These are phyloP conservation scores for Solen grandis DNA, from an alignment of 1,140 invertebrate genomes.

Conservation along the genomic window DNA sequence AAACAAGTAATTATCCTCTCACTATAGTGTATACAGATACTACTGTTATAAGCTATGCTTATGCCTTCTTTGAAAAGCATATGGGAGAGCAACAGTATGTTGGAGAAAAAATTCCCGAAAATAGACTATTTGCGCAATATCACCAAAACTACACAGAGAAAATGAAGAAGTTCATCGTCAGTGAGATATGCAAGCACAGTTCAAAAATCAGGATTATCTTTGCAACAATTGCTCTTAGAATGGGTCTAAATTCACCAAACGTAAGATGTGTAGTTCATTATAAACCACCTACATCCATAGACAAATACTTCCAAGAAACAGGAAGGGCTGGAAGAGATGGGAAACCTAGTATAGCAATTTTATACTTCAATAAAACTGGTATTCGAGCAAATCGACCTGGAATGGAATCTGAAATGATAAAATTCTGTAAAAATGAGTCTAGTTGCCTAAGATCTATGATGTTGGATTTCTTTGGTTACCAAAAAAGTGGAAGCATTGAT, in stretches of 20 bases:
- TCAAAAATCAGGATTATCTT: slow-evolving; percentile 49
- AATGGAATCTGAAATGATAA: slow-evolving; percentile 1
- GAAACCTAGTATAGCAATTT: slow-evolving; percentile 13
- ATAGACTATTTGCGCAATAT: slow-evolving; percentile 56
- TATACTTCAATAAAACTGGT: slow-evolving; percentile 59
- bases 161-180: slow-evolving; percentile 53
- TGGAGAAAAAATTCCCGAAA: slow-evolving; percentile 44
- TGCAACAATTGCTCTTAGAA: slow-evolving; percentile 56
- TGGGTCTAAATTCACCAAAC: slow-evolving; percentile 49
- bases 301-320: slow-evolving; percentile 57
- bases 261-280: slow-evolving; percentile 39
- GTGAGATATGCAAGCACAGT: slow-evolving; percentile 37
- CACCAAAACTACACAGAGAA: slow-evolving; percentile 50
- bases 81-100: slow-evolving; percentile 17
- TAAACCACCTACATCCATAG: slow-evolving; percentile 43
- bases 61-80: slow-evolving; percentile 30
- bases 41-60: slow-evolving; percentile 40
- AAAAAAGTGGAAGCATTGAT: slow-evolving; percentile 26
- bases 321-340: slow-evolving; percentile 50
- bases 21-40: slow-evolving; percentile 48
- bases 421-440: slow-evolving; percentile 33
- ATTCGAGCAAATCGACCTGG: slow-evolving; percentile 21
- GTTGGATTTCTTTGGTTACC: slow-evolving; percentile 12
- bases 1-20: slow-evolving; percentile 36
- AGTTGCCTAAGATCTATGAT: slow-evolving; percentile 20